Evolutionary conservation across 2,113 vertebrate species (phyloP).

Genomic region (Eulemur rufifrons): DNA sequence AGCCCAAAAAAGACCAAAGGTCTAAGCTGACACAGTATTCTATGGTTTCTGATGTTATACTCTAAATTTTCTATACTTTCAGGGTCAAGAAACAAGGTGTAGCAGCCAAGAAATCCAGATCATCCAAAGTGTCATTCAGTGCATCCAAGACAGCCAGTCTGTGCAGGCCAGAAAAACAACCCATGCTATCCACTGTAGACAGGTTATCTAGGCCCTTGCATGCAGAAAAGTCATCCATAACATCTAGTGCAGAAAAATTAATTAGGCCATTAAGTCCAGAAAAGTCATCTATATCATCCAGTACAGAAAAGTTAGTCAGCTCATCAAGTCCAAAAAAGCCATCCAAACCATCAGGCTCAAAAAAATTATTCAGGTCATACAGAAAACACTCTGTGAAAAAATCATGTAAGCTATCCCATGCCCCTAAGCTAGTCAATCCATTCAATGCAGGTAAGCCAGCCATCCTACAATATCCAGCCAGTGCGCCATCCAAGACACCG

Average conservation of each 20-base stretch:
- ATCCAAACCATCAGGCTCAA: background rate
- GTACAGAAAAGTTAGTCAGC: background rate
- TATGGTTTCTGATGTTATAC: slow-evolving; percentile 31
- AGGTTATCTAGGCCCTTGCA: background rate
- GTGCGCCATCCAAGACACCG: background rate
- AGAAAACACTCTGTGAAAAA: background rate
- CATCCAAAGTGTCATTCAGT: background rate
- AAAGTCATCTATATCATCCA: background rate
- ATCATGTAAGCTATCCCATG: background rate
- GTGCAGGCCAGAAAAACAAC: background rate
- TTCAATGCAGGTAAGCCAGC: background rate
- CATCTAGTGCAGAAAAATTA: background rate
- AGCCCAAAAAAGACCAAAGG: background rate
- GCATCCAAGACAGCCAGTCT: background rate
- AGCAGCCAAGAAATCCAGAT: background rate
- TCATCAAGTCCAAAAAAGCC: background rate
- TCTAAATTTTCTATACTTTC: slow-evolving; percentile 49
- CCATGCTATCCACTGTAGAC: background rate
- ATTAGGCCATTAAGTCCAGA: background rate
- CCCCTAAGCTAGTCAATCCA: background rate
- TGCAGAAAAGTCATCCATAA: background rate
- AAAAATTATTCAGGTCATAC: background rate
- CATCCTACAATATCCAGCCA: background rate
- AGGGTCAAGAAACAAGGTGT: background rate
- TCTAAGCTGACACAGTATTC: background rate